These are phyloP conservation scores for Ceuthmochares aereus DNA, from an alignment of 2,113 vertebrate species.

Conservation along the genomic window DNA sequence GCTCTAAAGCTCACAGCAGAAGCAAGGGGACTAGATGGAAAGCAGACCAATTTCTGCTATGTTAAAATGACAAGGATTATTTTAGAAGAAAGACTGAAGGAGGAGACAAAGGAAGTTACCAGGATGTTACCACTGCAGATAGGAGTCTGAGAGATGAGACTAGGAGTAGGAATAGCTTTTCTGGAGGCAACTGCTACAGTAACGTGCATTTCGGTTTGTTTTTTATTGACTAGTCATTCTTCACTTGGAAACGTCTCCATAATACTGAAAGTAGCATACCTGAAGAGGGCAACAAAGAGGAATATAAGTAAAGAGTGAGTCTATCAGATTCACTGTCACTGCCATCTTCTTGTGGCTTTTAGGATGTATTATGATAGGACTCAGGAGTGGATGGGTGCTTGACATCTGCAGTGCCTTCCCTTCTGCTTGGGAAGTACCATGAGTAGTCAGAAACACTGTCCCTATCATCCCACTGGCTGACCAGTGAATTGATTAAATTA, in stretches of 20 bases:
- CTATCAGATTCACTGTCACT: neutral
- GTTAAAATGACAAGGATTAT: neutral
- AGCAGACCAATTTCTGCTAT: neutral
- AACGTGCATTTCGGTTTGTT: neutral
- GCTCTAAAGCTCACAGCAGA: neutral
- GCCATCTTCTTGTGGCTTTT: neutral
- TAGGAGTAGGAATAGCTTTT: neutral
- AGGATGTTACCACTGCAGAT: neutral
- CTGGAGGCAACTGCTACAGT: neutral
- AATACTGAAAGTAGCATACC: neutral
- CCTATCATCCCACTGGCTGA: neutral
- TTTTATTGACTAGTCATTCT: neutral
- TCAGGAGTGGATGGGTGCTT: neutral
- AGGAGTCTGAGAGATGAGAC: neutral
- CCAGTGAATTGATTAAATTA: neutral
- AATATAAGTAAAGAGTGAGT: neutral
- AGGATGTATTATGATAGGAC: neutral
- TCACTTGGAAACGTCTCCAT: neutral
- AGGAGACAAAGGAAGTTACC: neutral
- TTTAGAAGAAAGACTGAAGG: neutral
- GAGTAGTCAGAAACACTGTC: neutral
- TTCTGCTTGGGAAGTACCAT: neutral
- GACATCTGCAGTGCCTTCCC: neutral
- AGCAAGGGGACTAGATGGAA: neutral
- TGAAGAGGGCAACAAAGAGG: neutral